Base-by-base conservation (phyloP, 1,140 invertebrate species). In the Microplitis mediator region DNA sequence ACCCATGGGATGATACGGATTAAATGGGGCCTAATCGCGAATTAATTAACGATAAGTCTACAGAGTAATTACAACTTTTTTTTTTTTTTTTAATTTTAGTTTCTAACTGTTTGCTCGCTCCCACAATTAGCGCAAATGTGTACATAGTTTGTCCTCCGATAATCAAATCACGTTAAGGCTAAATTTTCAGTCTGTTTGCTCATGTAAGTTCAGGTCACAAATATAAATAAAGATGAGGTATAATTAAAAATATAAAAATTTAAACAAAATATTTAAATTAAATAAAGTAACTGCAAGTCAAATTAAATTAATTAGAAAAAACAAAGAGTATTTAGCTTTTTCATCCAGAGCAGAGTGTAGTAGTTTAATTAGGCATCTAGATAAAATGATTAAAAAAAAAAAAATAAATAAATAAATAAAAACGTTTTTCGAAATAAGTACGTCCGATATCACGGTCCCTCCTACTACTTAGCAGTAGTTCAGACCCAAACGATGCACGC, bases 391-490 rank as follows among this genome's bases (percentile, higher is more conserved):
- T 9, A 45, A 45, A 39, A 39, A 39, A 45, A 39, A 23, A 23
- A 23, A 23, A 23, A 23, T 23, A 23, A 23, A 23, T 23, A 23
- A 23, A 23, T 23, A 23, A 23, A 23, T 23, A 23, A 23, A 45
- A 45, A 54, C 16, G 52, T 85, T 83, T 84, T 71, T 58, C 52
- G 60, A 84, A 85, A 82, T 82, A 87, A 86, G 79, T 86, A 83
- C 84, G 85, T 87, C 85, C 85, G 84, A 87, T 86, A 87, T 87
- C 85, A 86, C 84, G 84, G 84, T 87, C 85, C 85, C 85, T 87
- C 85, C 85, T 87, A 86, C 84, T 86, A 87, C 80, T 84, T 87
- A 87, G 85, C 81, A 78, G 84, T 86, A 87, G 85, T 80, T 77
- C 82, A 81, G 85, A 84, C 84, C 85, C 85, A 81, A 76, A 78